Evolutionary conservation across 2,888 invertebrate genomes (phyloP).

Genomic region (Linnaemya vulpina): DNA sequence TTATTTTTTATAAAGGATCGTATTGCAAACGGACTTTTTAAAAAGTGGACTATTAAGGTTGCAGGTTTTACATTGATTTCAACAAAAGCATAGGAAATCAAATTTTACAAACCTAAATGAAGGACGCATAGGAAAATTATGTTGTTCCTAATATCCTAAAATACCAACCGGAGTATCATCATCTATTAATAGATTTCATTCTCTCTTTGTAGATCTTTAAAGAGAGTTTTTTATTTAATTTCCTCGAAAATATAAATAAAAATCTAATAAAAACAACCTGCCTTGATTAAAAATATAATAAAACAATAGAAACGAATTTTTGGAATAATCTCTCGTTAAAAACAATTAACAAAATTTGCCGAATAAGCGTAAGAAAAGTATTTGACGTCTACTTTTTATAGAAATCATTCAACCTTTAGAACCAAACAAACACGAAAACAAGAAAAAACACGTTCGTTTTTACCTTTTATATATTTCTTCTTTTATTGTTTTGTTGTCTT

Average conservation of each 20-base stretch:
- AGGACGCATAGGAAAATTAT: too few relatives aligned
- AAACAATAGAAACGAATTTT: background rate
- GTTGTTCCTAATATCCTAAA: too few relatives aligned
- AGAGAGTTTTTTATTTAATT: background rate
- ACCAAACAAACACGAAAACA: background rate
- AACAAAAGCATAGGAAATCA: too few relatives aligned
- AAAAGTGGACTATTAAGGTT: too few relatives aligned
- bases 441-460: background rate
- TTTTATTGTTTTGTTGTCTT: background rate
- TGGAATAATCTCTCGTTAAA: background rate
- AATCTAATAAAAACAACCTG: background rate
- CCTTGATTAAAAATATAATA: background rate
- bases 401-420: background rate
- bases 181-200: background rate
- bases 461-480: background rate
- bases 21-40: too few relatives aligned
- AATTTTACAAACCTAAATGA: too few relatives aligned
- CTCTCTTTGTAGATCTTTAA: background rate
- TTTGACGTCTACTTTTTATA: background rate
- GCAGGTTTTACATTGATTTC: too few relatives aligned
- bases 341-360: background rate
- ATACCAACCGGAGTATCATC: too few relatives aligned
- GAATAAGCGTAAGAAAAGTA: slow-evolving; percentile 1
- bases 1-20: too few relatives aligned
- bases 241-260: background rate